These are phyloP conservation scores for Nasua narica DNA, from an alignment of 2,797 vertebrate genomes.

Conservation along the genomic window DNA sequence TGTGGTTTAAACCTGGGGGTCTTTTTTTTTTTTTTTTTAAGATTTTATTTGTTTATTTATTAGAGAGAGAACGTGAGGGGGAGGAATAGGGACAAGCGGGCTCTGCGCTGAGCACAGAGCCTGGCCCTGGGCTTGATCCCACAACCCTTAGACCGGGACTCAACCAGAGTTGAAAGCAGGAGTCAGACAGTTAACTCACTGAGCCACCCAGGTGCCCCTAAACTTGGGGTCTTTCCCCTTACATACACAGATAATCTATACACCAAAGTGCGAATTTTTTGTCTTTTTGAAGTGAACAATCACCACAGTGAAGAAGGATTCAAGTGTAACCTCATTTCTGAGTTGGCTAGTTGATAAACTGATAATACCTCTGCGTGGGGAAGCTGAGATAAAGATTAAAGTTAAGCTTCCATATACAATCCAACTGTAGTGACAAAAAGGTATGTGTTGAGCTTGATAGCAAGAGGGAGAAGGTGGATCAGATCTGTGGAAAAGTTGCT, in stretches of 20 bases:
- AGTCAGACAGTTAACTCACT: not conserved
- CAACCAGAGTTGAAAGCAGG: not conserved
- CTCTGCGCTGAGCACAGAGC: not conserved
- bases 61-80: not conserved
- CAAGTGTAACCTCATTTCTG: conserved; percentile 18
- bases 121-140: not conserved
- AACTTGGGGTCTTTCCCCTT: not conserved
- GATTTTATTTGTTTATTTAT: not conserved
- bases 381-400: not conserved
- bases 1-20: not conserved
- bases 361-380: not conserved
- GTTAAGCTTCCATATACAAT: not conserved
- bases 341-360: not conserved
- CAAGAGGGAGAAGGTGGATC: not conserved
- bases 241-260: not conserved
- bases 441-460: not conserved
- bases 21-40: not conserved
- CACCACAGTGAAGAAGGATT: not conserved
- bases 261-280: not conserved
- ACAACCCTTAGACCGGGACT: not conserved
- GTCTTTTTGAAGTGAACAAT: conserved; percentile 37
- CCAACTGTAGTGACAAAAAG: not conserved
- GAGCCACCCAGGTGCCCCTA: not conserved
- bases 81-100: not conserved
- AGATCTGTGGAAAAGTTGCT: not conserved